Conservation (phyloP, 2,113 vertebrate genomes). For the Phyllostomus discolor region DNA sequence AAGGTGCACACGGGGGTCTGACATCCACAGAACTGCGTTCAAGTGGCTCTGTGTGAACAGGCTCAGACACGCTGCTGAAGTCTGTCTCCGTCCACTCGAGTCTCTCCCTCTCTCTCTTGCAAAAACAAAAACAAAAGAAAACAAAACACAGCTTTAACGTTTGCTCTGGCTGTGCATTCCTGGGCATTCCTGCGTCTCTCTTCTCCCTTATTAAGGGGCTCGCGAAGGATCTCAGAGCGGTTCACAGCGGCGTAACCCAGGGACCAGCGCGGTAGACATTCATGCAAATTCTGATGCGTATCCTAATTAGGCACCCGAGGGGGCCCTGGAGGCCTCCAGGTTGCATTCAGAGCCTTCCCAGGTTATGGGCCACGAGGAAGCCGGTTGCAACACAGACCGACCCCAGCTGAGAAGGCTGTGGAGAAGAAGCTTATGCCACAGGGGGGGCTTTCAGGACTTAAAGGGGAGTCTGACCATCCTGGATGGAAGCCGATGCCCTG, state of each 20-base stretch:
- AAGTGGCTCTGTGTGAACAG: no score
- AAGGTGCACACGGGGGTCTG: neutral
- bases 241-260: neutral
- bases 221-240: neutral
- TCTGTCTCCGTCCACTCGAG: no score
- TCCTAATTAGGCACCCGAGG: neutral
- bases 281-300: neutral
- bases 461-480: accelerated
- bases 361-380: neutral
- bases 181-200: neutral
- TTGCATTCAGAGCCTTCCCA: accelerated
- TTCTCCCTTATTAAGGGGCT: neutral
- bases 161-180: neutral
- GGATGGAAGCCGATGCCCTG: neutral
- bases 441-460: neutral
- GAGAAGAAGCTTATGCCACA: neutral
- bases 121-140: no score
- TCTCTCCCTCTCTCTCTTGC: neutral
- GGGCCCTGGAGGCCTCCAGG: accelerated
- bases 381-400: accelerated
- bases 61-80: neutral
- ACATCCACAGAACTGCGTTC: neutral
- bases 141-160: neutral
- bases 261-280: neutral
- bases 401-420: neutral